Evolutionary conservation across 2,888 invertebrate species (phyloP).

Genomic region (Chirona hameri): DNA sequence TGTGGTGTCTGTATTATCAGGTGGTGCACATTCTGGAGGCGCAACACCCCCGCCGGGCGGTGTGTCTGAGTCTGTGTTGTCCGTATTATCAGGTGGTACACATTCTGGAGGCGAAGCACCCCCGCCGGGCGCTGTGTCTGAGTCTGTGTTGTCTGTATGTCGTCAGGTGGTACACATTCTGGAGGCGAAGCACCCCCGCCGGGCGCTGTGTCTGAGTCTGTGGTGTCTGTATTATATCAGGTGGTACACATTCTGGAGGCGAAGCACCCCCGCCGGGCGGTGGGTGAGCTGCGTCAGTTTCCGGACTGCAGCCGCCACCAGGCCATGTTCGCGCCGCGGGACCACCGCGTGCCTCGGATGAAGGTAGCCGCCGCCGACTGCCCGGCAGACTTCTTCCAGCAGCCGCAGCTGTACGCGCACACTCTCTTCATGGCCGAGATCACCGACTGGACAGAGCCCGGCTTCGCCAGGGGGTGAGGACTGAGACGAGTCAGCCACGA

Average conservation of each 20-base stretch:
- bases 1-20: no score
- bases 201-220: constrained; percentile 53
- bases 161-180: constrained; percentile 66
- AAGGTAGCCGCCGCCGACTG: constrained; percentile 64
- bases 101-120: constrained; percentile 69
- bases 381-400: constrained; percentile 58
- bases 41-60: no score
- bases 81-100: constrained; percentile 60
- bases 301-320: constrained; percentile 57
- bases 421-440: constrained; percentile 69
- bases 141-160: neutral
- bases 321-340: constrained; percentile 73
- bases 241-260: constrained; percentile 72
- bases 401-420: constrained; percentile 49
- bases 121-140: constrained; percentile 61
- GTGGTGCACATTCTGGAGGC: no score
- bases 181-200: constrained; percentile 67
- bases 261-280: constrained; percentile 66
- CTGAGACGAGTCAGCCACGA: no score
- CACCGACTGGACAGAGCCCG: constrained; percentile 62
- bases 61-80: no score
- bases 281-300: constrained; percentile 64
- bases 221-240: constrained; percentile 42
- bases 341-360: constrained; percentile 71
- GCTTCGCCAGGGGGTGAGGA: constrained; percentile 59